phyloP scores from a whole-genome alignment of 2,888 invertebrate species.

The Caenorhabditis afra region DNA sequence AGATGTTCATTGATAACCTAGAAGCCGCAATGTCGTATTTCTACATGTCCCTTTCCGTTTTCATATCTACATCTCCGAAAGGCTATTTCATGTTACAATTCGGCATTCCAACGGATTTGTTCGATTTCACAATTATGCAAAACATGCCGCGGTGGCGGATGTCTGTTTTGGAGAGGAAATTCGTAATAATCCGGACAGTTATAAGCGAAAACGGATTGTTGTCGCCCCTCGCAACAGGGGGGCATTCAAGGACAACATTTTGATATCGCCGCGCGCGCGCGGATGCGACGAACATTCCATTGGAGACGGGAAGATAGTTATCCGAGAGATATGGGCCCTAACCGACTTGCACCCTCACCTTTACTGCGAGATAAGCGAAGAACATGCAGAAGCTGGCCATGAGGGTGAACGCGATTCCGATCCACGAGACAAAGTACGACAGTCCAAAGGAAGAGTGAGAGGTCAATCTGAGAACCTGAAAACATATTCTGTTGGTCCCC shows the following conservation, averaged over 20 bases:
- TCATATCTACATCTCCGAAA: constrained; percentile 7
- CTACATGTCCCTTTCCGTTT: not conserved
- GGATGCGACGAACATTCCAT: constrained; percentile 39
- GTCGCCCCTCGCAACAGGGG: constrained; percentile 1
- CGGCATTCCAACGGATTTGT: not conserved
- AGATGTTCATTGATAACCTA: constrained; percentile 41
- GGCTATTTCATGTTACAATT: not conserved
- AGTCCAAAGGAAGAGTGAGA: constrained; percentile 87
- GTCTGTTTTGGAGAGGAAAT: constrained; percentile 9
- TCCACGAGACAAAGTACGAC: constrained; percentile 97
- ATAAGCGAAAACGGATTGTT: constrained; percentile 52
- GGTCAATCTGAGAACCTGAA: constrained; percentile 74
- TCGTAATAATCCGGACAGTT: constrained; percentile 53
- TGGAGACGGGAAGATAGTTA: constrained; percentile 36
- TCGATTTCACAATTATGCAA: constrained; percentile 40
- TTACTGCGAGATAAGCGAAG: constrained; percentile 72
- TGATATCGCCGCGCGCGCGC: constrained; percentile 28
- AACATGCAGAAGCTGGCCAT: constrained; percentile 82
- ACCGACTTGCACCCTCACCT: constrained; percentile 64
- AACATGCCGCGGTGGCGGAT: constrained; percentile 15
- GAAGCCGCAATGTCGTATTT: not conserved
- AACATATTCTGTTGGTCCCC: constrained; percentile 18
- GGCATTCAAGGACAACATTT: constrained; percentile 48
- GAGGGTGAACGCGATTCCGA: constrained; percentile 93
- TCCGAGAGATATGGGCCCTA: constrained; percentile 20